Evolutionary conservation across 2,797 vertebrate species (phyloP), one percentile per base, ranked within the genome.

Genomic region (Vireo griseus): DNA sequence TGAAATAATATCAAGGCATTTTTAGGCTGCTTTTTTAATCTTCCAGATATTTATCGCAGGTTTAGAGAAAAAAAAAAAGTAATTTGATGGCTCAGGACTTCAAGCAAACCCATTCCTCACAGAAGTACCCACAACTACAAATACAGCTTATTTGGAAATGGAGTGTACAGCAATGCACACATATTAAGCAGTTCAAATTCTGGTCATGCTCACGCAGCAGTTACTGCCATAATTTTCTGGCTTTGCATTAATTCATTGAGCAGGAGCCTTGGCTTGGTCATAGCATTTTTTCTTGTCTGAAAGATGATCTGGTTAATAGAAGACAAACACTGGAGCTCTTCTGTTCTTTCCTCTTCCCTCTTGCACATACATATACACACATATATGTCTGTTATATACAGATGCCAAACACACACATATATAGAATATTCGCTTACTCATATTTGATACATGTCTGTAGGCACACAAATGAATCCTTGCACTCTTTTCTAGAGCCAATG

Each of bases 221-320:
- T 94, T 91, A 90, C 74, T 87, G 95, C 91, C 90, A 94, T 95
- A 92, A 95, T 88, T 96, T 94, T 96, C 94, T 97, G 96, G 95
- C 94, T 92, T 57, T 47, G 73, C 80, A 83, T 95, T 97, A 97
- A 95, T 47, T 91, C 95, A 96, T 92, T 96, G 96, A 97, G 93
- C 93, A 97, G 95, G 78, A 93, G 93, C 74, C 73, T 92, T 95
- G 94, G 95, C 92, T 96, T 94, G 74, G 28, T 88, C 68, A 42
- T 54, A 91, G 57, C 91, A 96, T 97, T 96, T 97, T 97, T 97
- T 96, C 94, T 94, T 92, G 96, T 94, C 95, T 96, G 96, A 96
- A 96, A 78, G 84, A 95, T 97, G 97, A 93, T 91, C 88, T 96
- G 93, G 66, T 96, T 95, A 95, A 90, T 58, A 94, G 90, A 97